Evolutionary conservation across 2,113 vertebrate genomes (phyloP).

Genomic region (Lepisosteus osseus): DNA sequence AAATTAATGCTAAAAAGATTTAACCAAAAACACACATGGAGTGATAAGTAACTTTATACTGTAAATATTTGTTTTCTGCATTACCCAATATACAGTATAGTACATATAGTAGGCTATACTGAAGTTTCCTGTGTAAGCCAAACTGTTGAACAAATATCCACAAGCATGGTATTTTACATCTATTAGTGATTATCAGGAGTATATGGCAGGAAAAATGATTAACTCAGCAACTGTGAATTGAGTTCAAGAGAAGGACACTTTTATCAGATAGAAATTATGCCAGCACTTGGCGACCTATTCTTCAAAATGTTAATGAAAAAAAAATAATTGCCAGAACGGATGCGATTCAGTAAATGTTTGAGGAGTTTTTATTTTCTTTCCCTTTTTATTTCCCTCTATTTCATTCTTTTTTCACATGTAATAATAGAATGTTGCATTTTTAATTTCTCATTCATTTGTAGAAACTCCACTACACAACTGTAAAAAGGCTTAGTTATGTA

Average conservation of each 20-base stretch:
- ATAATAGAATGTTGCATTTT: too few species aligned
- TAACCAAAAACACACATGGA: too few species aligned
- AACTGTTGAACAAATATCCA: not conserved
- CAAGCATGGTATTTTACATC: not conserved
- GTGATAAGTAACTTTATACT: too few species aligned
- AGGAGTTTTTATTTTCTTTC: not conserved
- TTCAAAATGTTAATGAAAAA: not conserved
- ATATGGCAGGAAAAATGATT: not conserved
- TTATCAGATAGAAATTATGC: constrained; percentile 9
- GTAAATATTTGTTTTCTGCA: too few species aligned
- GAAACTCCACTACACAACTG: too few species aligned
- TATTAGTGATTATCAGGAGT: not conserved
- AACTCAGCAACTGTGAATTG: not conserved
- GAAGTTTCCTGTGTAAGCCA: not conserved
- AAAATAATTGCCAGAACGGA: not conserved
- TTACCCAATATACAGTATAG: too few species aligned
- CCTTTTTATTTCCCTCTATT: too few species aligned
- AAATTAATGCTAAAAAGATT: too few species aligned
- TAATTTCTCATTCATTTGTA: too few species aligned
- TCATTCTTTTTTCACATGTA: not conserved
- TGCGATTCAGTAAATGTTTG: not conserved
- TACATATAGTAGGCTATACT: not conserved
- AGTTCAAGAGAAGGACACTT: not conserved
- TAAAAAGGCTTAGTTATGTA: too few species aligned
- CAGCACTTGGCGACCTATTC: not conserved